A percentile compares a stretch with the other conserved stretches of the same genome.
Evolutionary conservation across 2,113 vertebrate species (phyloP).

Genomic region (Etia nguti): DNA sequence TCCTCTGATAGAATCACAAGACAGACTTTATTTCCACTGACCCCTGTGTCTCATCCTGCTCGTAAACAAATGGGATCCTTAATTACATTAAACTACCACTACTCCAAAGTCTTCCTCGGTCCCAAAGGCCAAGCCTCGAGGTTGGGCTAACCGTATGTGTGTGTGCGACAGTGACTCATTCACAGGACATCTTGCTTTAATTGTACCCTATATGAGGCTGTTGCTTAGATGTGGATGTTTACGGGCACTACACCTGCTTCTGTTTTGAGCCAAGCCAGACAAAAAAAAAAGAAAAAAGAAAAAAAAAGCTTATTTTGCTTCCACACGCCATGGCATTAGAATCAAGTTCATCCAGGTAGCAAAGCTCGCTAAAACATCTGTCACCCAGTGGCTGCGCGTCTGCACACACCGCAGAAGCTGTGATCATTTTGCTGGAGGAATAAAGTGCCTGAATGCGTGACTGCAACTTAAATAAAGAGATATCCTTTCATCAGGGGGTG

Average conservation of each 20-base stretch:
- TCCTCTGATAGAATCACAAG: slow-evolving; percentile 51
- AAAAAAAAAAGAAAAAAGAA: neutral
- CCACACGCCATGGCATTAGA: neutral
- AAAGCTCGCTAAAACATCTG: slow-evolving; percentile 31
- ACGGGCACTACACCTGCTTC: slow-evolving; percentile 59
- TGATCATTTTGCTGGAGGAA: slow-evolving; percentile 8
- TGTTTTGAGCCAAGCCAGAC: slow-evolving; percentile 31
- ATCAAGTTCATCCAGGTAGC: slow-evolving; percentile 10
- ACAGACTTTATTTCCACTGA: slow-evolving; percentile 37
- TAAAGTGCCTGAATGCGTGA: slow-evolving; percentile 14
- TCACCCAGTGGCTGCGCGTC: neutral
- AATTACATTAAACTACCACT: slow-evolving; percentile 30
- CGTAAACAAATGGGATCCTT: neutral
- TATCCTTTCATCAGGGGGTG: slow-evolving; percentile 28
- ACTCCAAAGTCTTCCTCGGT: slow-evolving; percentile 2
- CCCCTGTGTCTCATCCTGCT: slow-evolving; percentile 48
- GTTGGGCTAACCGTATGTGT: neutral
- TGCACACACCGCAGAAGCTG: slow-evolving; percentile 24
- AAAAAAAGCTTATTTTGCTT: neutral
- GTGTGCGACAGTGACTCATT: slow-evolving; percentile 24
- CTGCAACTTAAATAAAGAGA: slow-evolving; percentile 17
- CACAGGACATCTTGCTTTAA: slow-evolving; percentile 56
- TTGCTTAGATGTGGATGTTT: slow-evolving; percentile 41
- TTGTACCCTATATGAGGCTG: slow-evolving; percentile 13
- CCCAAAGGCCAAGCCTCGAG: slow-evolving; percentile 18